Conservation (phyloP, 53 echinoderm and acorn worm species). For the Patiria pectinifera region DNA sequence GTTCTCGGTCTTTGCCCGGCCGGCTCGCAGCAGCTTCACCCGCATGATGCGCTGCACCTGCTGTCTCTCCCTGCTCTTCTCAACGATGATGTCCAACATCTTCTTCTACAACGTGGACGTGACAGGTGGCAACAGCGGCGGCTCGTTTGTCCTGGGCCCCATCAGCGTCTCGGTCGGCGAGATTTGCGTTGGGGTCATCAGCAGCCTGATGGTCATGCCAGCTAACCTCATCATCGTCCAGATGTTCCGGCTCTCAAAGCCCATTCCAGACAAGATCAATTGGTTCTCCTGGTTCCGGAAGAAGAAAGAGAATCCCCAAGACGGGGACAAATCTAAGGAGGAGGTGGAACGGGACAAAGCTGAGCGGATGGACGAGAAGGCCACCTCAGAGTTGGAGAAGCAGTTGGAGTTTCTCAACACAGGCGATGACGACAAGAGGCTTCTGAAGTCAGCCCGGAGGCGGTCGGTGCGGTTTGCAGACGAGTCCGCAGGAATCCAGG, state of each 20-base stretch:
- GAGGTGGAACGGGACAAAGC: slow-evolving; percentile 80
- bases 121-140: slow-evolving; percentile 2
- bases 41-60: slow-evolving; percentile 88
- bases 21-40: slow-evolving; percentile 87
- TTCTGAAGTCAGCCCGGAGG: slow-evolving; percentile 67
- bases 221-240: slow-evolving; percentile 84
- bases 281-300: slow-evolving; percentile 60
- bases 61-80: slow-evolving; percentile 92
- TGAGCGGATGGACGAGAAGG: slow-evolving; percentile 82
- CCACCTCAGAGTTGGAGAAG: slow-evolving; percentile 72
- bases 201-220: slow-evolving; percentile 92
- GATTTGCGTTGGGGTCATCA: slow-evolving; percentile 82
- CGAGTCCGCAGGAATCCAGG: not conserved
- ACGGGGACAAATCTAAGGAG: slow-evolving; percentile 32
- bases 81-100: slow-evolving; percentile 96
- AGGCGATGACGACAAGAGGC: slow-evolving; percentile 66
- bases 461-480: slow-evolving; percentile 65
- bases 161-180: slow-evolving; percentile 82
- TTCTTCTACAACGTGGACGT: slow-evolving; percentile 77
- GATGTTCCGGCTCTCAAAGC: slow-evolving; percentile 79
- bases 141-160: slow-evolving; percentile 65
- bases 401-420: slow-evolving; percentile 81
- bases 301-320: slow-evolving; percentile 5
- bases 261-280: slow-evolving; percentile 62
- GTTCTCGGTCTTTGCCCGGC: slow-evolving; percentile 93